Evolutionary conservation across 1,140 invertebrate genomes (phyloP).

Genomic region (Drosophila orena): DNA sequence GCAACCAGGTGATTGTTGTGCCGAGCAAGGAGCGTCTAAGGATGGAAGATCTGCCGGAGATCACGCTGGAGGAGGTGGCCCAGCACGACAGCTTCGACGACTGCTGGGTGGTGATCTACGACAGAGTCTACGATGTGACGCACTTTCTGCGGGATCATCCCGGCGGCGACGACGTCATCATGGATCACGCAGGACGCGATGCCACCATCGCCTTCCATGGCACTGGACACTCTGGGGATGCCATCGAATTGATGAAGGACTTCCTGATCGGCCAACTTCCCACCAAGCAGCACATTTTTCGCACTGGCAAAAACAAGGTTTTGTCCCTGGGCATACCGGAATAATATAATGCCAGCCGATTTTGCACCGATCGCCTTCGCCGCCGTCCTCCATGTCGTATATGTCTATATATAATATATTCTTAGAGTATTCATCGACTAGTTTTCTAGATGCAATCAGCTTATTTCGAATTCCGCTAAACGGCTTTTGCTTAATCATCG

Average conservation of each 20-base stretch:
- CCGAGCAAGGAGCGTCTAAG: slow-evolving; percentile 42
- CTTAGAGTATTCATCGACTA: slow-evolving; percentile 37
- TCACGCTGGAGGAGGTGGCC: slow-evolving; percentile 88
- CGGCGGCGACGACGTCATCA: slow-evolving; percentile 92
- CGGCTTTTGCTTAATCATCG: slow-evolving; percentile 24
- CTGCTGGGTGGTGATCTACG: slow-evolving; percentile 91
- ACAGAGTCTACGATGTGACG: slow-evolving; percentile 91
- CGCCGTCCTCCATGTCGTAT: slow-evolving; percentile 36
- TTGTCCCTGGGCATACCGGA: slow-evolving; percentile 73
- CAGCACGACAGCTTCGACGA: slow-evolving; percentile 88
- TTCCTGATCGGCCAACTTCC: slow-evolving; percentile 91
- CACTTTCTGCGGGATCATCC: slow-evolving; percentile 92
- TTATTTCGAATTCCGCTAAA: slow-evolving; percentile 34
- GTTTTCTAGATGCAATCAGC: slow-evolving; percentile 52
- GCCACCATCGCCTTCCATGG: slow-evolving; percentile 93
- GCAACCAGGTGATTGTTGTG: slow-evolving; percentile 39
- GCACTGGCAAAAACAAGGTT: slow-evolving; percentile 82
- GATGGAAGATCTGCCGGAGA: slow-evolving; percentile 56
- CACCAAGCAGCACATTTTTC: slow-evolving; percentile 89
- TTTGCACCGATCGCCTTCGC: slow-evolving; percentile 7
- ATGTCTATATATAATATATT: not conserved
- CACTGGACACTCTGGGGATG: slow-evolving; percentile 90
- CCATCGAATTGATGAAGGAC: slow-evolving; percentile 87
- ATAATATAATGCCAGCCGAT: slow-evolving; percentile 31
- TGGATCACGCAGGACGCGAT: slow-evolving; percentile 95